Evolutionary conservation across 2,113 vertebrate species (phyloP).

Genomic region (Caretta caretta): DNA sequence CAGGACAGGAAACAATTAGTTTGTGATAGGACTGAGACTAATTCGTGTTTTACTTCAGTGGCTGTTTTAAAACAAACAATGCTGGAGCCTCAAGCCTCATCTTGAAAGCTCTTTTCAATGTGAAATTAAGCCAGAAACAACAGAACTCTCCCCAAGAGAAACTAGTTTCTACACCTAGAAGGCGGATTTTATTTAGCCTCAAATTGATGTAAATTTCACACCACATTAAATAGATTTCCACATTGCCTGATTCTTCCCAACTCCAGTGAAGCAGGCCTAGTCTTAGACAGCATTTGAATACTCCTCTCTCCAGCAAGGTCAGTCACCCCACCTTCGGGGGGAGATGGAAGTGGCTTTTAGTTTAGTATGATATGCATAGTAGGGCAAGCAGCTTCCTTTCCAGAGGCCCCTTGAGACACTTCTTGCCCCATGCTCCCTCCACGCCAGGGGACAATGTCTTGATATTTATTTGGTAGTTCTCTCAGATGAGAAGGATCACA

Average conservation of each 20-base stretch:
- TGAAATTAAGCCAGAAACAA: background rate
- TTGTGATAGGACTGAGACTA: background rate
- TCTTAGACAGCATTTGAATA: background rate
- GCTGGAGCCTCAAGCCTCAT: background rate
- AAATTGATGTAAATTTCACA: slow-evolving; percentile 45
- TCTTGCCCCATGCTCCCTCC: background rate
- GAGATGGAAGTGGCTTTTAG: background rate
- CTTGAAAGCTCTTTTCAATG: background rate
- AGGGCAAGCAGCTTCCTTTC: background rate
- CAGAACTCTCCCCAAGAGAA: background rate
- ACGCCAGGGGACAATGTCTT: slow-evolving; percentile 34
- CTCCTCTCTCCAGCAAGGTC: background rate
- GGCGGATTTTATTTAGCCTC: slow-evolving; percentile 47
- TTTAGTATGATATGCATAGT: background rate
- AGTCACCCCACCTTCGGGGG: background rate
- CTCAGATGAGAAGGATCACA: slow-evolving; percentile 63
- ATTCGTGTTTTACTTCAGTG: too few species aligned
- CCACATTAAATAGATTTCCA: slow-evolving; percentile 41
- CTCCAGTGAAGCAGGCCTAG: slow-evolving; percentile 37
- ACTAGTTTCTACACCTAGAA: background rate
- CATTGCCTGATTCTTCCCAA: slow-evolving; percentile 31
- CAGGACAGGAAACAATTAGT: background rate
- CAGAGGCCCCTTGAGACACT: slow-evolving; percentile 8
- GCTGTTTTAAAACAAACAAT: background rate
- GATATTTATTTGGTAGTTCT: background rate